Percentiles rank a stretch among this genome's conserved stretches.
Evolutionary conservation across 92 coral and sea anemone species (phyloP).

Genomic region (Phenganax marumi): DNA sequence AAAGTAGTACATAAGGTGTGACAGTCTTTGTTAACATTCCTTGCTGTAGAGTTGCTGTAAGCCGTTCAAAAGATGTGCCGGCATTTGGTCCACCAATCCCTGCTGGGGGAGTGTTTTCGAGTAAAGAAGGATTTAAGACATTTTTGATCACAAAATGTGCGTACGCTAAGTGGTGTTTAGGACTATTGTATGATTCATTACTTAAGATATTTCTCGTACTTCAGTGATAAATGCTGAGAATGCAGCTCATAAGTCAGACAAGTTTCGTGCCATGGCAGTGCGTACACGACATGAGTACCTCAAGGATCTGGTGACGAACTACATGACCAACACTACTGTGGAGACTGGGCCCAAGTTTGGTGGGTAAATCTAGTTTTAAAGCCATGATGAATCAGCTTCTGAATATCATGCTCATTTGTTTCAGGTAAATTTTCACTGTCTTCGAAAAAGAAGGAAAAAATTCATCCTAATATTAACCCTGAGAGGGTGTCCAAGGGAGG

Average conservation of each 20-base stretch:
- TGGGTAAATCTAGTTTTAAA: constrained; percentile 30
- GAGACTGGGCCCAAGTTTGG: constrained; percentile 93
- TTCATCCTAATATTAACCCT: constrained; percentile 73
- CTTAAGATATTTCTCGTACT: neutral
- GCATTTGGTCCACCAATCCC: constrained; percentile 99
- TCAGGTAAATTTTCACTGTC: constrained; percentile 74
- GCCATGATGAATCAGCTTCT: neutral
- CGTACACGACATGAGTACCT: constrained; percentile 93
- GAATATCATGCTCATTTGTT: neutral
- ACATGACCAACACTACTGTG: constrained; percentile 74
- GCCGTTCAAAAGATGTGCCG: constrained; percentile 97
- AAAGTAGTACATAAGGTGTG: neutral
- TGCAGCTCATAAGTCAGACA: constrained; percentile 98
- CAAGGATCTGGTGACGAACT: constrained; percentile 88
- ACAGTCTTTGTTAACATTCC: neutral
- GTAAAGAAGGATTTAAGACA: constrained; percentile 82
- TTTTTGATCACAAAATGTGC: constrained; percentile 86
- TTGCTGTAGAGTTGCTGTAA: constrained; percentile 78
- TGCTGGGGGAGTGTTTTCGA: constrained; percentile 84
- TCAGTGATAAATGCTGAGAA: constrained; percentile 96
- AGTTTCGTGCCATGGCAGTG: constrained; percentile 98
- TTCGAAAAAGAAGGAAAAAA: constrained; percentile 92
- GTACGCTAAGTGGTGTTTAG: neutral
- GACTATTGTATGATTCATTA: neutral
- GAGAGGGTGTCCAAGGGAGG: constrained; percentile 87